phyloP scores from a whole-genome alignment of 2,888 invertebrate genomes.

The Drosophila limbata region DNA sequence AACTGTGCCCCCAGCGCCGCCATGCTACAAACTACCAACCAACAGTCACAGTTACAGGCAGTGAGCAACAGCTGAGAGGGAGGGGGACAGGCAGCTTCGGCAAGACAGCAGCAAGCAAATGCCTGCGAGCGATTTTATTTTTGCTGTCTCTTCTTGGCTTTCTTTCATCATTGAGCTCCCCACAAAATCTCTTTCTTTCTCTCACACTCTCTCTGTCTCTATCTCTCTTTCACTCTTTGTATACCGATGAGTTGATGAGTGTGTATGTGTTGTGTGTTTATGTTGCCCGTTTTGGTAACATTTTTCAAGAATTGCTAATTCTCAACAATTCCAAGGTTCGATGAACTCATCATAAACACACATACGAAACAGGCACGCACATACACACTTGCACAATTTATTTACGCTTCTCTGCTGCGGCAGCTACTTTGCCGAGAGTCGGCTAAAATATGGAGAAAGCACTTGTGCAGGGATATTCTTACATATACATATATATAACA shows the following conservation, averaged over 20 bases:
- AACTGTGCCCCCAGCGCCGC: slow-evolving; percentile 51
- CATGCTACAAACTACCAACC: slow-evolving; percentile 45
- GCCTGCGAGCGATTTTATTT: slow-evolving; percentile 69
- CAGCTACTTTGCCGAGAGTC: slow-evolving; percentile 56
- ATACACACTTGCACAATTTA: slow-evolving; percentile 60
- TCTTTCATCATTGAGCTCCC: slow-evolving; percentile 64
- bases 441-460: slow-evolving; percentile 78
- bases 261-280: slow-evolving; percentile 60
- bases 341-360: slow-evolving; percentile 75
- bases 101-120: slow-evolving; percentile 41
- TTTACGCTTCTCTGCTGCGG: slow-evolving; percentile 67
- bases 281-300: slow-evolving; percentile 81
- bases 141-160: slow-evolving; percentile 62
- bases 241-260: slow-evolving; percentile 26
- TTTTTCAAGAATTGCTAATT: slow-evolving; percentile 82
- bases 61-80: slow-evolving; percentile 15
- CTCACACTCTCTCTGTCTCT: slow-evolving; percentile 1
- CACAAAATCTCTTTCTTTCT: slow-evolving; percentile 41
- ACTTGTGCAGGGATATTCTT: slow-evolving; percentile 67
- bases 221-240: slow-evolving; percentile 24
- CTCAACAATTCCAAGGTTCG: slow-evolving; percentile 81
- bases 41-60: slow-evolving; percentile 31
- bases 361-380: slow-evolving; percentile 32
- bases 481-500: slow-evolving; percentile 21
- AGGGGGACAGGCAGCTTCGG: slow-evolving; percentile 6